phyloP scores from a whole-genome alignment of 2,888 invertebrate species.

The Diabrotica balteata region DNA sequence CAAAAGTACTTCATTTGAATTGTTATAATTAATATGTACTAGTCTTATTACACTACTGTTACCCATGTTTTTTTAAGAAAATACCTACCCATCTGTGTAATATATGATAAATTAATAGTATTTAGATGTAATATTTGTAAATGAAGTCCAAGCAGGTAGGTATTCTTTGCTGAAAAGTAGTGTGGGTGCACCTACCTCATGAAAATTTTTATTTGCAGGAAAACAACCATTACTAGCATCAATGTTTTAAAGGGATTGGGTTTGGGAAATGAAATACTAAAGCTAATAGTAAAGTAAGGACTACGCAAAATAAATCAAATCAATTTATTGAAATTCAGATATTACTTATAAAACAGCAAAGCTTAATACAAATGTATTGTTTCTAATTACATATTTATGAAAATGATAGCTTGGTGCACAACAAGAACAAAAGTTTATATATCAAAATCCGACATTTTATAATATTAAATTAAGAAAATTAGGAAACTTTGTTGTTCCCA shows the following conservation, averaged over 20 bases:
- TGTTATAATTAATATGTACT: no score
- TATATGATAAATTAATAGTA: background rate
- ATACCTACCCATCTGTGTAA: conserved; percentile 8
- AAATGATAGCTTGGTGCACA: background rate
- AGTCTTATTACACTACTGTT: no score
- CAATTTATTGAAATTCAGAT: conserved; percentile 51
- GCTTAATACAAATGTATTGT: conserved; percentile 20
- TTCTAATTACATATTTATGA: conserved; percentile 2
- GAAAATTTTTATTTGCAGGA: conserved; percentile 10
- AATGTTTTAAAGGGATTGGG: conserved; percentile 35
- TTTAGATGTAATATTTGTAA: conserved; percentile 1
- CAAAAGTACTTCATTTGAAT: no score
- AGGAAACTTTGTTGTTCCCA: no score
- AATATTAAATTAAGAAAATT: no score
- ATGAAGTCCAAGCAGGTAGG: background rate
- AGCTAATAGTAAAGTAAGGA: conserved; percentile 53
- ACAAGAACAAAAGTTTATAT: no score
- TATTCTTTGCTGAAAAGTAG: conserved; percentile 1
- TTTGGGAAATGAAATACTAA: conserved; percentile 43
- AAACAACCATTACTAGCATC: conserved; percentile 14
- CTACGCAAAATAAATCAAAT: conserved; percentile 54
- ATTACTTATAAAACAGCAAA: conserved; percentile 26
- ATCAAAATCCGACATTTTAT: no score
- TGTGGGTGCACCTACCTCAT: conserved; percentile 33
- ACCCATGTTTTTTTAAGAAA: background rate